These are phyloP conservation scores for Myiopsitta monachus DNA, from an alignment of 2,113 vertebrate species.

Conservation along the genomic window DNA sequence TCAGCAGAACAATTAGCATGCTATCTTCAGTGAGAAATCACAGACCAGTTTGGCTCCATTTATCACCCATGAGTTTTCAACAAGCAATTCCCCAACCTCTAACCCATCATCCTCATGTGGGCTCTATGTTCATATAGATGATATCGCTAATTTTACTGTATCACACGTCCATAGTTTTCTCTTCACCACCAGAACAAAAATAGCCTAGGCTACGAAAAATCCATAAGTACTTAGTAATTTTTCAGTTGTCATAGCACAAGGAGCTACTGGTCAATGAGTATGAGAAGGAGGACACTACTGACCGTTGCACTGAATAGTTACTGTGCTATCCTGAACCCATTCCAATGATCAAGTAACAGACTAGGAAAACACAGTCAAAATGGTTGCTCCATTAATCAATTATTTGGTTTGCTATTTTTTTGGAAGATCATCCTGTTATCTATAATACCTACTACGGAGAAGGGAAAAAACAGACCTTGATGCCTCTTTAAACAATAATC, in stretches of 20 bases:
- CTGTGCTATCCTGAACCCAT: background rate
- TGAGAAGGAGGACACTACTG: background rate
- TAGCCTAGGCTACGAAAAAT: background rate
- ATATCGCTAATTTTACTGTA: background rate
- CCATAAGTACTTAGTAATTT: background rate
- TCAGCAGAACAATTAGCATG: background rate
- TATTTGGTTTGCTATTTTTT: background rate
- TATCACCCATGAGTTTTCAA: background rate
- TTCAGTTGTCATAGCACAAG: background rate
- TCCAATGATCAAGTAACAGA: background rate
- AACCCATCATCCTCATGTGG: background rate
- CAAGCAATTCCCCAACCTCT: background rate
- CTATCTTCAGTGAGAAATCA: background rate
- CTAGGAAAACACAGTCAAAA: background rate
- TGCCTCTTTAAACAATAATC: background rate
- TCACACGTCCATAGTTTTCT: background rate
- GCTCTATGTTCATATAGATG: background rate
- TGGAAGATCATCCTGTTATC: background rate
- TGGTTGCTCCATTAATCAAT: background rate
- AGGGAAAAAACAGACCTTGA: background rate
- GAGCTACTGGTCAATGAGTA: background rate
- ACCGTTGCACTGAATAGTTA: background rate
- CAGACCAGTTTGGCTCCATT: background rate
- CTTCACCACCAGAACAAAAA: background rate
- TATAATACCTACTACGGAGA: background rate